phyloP scores from a whole-genome alignment of 2,797 vertebrate species.

The Cirrhinus molitorella region DNA sequence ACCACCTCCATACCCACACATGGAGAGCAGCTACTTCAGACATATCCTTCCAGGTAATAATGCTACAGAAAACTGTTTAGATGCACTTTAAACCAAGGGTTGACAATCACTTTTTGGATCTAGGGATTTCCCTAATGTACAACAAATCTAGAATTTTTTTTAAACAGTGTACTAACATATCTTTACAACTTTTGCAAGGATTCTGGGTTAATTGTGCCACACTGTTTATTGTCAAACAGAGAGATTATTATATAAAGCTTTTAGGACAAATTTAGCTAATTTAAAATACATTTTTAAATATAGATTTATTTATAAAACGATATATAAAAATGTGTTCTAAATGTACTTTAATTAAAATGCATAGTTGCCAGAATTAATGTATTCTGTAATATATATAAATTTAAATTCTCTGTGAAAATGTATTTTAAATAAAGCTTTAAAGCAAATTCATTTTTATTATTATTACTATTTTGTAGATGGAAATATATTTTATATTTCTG shows the following conservation, averaged over 20 bases:
- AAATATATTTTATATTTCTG: neutral
- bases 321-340: too few relatives aligned
- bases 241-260: too few relatives aligned
- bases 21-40: constrained; percentile 98
- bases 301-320: too few relatives aligned
- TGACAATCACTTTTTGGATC: neutral
- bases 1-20: constrained; percentile 95
- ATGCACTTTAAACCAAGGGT: neutral
- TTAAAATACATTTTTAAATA: too few relatives aligned
- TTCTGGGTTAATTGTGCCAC: neutral
- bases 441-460: neutral
- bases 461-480: too few relatives aligned
- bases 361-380: too few relatives aligned
- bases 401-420: too few relatives aligned
- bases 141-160: neutral
- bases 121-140: neutral
- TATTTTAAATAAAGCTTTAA: neutral
- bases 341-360: too few relatives aligned
- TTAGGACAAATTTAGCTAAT: too few relatives aligned
- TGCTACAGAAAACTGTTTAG: constrained; percentile 31
- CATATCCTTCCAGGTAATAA: constrained; percentile 96
- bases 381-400: too few relatives aligned
- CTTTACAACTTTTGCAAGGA: neutral
- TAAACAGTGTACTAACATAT: neutral
- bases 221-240: neutral